These are phyloP conservation scores for Penelope pileata DNA, from an alignment of 2,113 vertebrate genomes.

Conservation along the genomic window DNA sequence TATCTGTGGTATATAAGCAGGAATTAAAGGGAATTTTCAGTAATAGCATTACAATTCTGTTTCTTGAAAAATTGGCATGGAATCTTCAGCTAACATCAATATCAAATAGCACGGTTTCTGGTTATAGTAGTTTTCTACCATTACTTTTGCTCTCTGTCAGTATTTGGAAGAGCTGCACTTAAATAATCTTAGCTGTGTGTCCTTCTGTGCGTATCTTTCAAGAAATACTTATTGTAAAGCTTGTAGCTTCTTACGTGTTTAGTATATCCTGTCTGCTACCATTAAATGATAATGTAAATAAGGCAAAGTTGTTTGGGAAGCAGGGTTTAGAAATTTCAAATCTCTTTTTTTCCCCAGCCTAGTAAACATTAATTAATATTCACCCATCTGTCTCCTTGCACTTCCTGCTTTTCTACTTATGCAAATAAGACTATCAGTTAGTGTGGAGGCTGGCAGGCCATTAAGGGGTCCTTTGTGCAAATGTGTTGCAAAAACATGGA, in stretches of 20 bases:
- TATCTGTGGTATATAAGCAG: not conserved
- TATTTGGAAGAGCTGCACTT: not conserved
- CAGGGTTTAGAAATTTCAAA: not conserved
- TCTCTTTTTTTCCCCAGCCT: not conserved
- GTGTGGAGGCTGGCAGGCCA: constrained; percentile 9
- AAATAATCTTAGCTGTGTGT: not conserved
- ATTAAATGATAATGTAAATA: constrained; percentile 4
- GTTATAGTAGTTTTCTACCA: not conserved
- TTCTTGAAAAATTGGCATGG: not conserved
- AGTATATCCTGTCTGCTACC: not conserved
- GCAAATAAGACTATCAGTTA: constrained; percentile 2
- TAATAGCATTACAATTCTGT: not conserved
- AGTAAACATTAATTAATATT: constrained; percentile 61
- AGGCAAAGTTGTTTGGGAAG: not conserved
- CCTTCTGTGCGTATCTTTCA: not conserved
- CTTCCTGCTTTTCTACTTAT: constrained; percentile 43
- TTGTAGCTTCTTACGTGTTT: not conserved
- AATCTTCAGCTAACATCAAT: not conserved
- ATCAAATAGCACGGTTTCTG: not conserved
- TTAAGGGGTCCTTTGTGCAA: constrained; percentile 29
- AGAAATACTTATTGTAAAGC: not conserved
- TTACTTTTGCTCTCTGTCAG: not conserved
- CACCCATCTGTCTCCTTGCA: constrained; percentile 48
- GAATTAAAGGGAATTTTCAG: not conserved
- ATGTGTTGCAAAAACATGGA: not conserved